phyloP scores from a whole-genome alignment of 2,888 invertebrate species.

The Chloroclysta siterata region DNA sequence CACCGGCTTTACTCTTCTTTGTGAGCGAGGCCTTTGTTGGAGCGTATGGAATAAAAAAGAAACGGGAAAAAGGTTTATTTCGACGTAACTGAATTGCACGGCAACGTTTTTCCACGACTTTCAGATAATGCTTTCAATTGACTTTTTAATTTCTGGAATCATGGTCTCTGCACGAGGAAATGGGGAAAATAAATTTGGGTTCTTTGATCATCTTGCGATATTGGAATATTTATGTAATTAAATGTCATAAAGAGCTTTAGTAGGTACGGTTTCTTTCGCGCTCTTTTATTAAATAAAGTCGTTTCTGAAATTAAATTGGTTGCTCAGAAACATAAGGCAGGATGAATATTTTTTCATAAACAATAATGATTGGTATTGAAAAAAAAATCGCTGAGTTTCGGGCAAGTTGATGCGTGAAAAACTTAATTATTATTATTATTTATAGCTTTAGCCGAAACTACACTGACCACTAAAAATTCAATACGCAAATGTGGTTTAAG shows the following conservation, averaged over 20 bases:
- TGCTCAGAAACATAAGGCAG: not conserved
- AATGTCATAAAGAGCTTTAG: not conserved
- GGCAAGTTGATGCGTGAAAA: too few species aligned
- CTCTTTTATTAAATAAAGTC: not conserved
- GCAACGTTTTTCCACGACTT: conserved; percentile 24
- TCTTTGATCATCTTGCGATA: conserved; percentile 9
- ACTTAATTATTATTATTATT: too few species aligned
- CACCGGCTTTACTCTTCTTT: conserved; percentile 60
- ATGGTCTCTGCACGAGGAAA: conserved; percentile 8
- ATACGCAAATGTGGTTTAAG: too few species aligned
- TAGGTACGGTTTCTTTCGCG: not conserved
- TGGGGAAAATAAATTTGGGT: conserved; percentile 2
- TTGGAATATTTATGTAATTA: conserved; percentile 14
- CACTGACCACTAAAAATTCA: too few species aligned
- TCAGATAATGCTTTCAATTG: conserved; percentile 20
- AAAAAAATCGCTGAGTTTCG: too few species aligned
- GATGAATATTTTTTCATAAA: not conserved
- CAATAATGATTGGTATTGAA: too few species aligned
- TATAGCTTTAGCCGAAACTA: too few species aligned
- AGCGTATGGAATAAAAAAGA: conserved; percentile 52
- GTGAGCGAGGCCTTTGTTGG: conserved; percentile 59
- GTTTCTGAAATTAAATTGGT: not conserved
- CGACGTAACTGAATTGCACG: conserved; percentile 23
- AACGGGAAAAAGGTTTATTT: conserved; percentile 45
- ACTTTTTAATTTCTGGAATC: conserved; percentile 15